A percentile compares a stretch with the other conserved stretches of the same genome.
These are phyloP conservation scores for Oscheius sp. DNA, from an alignment of 2,888 invertebrate genomes.

Conservation along the genomic window DNA sequence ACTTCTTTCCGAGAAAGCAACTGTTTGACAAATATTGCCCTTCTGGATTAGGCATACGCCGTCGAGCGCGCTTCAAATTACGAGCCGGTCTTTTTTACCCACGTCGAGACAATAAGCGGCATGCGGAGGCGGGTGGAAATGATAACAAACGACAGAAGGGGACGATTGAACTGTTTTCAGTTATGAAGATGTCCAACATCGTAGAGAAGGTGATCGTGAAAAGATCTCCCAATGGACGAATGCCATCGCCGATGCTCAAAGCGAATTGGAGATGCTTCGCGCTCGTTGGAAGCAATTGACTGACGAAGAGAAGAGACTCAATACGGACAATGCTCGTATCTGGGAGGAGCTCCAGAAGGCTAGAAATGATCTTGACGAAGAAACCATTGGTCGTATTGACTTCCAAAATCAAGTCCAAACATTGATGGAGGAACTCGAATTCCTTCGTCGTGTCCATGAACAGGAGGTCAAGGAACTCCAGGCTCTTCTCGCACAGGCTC, in stretches of 20 bases:
- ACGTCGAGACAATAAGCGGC: conserved; percentile 12
- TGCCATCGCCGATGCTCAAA: conserved; percentile 68
- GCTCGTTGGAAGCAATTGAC: conserved; percentile 69
- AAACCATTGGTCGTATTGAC: conserved; percentile 71
- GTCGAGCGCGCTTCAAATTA: conserved; percentile 22
- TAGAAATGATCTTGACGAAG: conserved; percentile 71
- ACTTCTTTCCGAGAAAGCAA: too few relatives aligned
- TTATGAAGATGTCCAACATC: conserved; percentile 67
- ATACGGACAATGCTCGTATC: conserved; percentile 65
- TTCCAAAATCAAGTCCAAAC: conserved; percentile 71
- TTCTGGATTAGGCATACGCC: conserved; percentile 18
- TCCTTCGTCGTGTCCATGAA: conserved; percentile 69
- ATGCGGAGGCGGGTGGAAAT: not conserved
- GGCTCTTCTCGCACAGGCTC: conserved; percentile 69
- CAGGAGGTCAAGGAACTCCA: conserved; percentile 71
- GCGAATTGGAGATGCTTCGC: conserved; percentile 70
- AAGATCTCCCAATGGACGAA: conserved; percentile 68
- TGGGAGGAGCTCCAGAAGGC: conserved; percentile 70
- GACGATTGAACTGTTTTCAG: conserved; percentile 37
- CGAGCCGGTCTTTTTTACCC: conserved; percentile 17
- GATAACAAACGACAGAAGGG: not conserved
- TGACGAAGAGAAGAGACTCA: conserved; percentile 69
- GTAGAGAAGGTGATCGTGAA: conserved; percentile 66
- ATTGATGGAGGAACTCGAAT: conserved; percentile 71
- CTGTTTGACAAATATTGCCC: conserved; percentile 27